Evolutionary conservation across 1,140 invertebrate genomes (phyloP).

Genomic region (Drosophila santomea): DNA sequence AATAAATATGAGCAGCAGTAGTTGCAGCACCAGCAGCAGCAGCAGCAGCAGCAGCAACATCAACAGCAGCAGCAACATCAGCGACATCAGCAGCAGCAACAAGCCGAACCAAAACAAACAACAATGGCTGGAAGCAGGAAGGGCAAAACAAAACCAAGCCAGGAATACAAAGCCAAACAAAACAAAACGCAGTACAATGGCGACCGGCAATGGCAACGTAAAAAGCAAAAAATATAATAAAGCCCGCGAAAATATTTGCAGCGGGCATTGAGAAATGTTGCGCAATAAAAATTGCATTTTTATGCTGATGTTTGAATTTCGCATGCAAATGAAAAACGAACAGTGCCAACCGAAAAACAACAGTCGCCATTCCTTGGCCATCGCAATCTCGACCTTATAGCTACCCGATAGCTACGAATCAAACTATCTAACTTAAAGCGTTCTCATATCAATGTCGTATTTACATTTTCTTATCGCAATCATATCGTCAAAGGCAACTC

Average conservation of each 20-base stretch:
- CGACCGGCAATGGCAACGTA: not conserved
- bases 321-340: conserved; percentile 82
- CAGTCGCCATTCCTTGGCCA: not conserved
- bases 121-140: conserved; percentile 42
- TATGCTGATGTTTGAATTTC: conserved; percentile 83
- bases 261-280: conserved; percentile 81
- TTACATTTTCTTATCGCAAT: not conserved
- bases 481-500: not conserved
- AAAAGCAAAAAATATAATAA: conserved; percentile 66
- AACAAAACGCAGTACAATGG: conserved; percentile 1
- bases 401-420: conserved; percentile 15
- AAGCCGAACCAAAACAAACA: conserved; percentile 68
- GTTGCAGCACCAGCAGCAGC: conserved; percentile 15
- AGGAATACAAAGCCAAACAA: not conserved
- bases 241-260: conserved; percentile 82
- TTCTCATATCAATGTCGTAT: not conserved
- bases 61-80: conserved; percentile 47
- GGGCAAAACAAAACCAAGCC: conserved; percentile 48
- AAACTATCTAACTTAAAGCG: not conserved
- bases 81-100: conserved; percentile 43
- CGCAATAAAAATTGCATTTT: conserved; percentile 83
- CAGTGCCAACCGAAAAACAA: conserved; percentile 50
- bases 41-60: conserved; percentile 41
- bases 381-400: too few species aligned
- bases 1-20: conserved; percentile 66